Base-by-base conservation (phyloP, 2,797 vertebrate genomes). In the Acomys russatus region DNA sequence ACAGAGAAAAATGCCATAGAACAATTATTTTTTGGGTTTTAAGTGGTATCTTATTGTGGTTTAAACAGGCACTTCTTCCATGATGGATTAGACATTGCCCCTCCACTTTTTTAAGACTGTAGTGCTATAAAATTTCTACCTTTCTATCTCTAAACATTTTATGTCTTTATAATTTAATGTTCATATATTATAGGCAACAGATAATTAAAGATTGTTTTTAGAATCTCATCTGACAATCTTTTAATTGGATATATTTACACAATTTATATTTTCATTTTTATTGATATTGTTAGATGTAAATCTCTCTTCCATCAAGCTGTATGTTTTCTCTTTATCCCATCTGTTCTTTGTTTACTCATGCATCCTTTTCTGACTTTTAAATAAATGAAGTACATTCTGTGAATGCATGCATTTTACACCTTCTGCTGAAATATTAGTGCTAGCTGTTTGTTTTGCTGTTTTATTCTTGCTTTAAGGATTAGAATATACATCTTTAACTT, bases 201-300 rank as follows among this genome's bases (percentile, higher is more conserved):
- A 38, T 90, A 83, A 64, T 97, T 92, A 35, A 44, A 92, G 59
- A 68, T 82, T 79, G 56, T 22, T 78, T 66, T 73, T 63, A 1
- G 61, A 78, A 79, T 87, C 30, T 73, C 86, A 63, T 88, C 64
- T 94, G 68, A 91, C 25, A 25, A 68, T 89, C 14, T 79, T 93
- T 94, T 96, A 86, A 92, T 89, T 90, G 44, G n/a, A 59, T 33
- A 35, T 89, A 91, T 92, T 92, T 92, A 79, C 25, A 84, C 23
- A 15, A 12, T 92, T 92, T 96, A 56, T 71, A 64, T 86, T 94
- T 88, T 90, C 64, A 85, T 70, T 7, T 85, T 94, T 94, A 97
- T 92, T 74, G 33, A 95, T 93, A 51, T 71, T 71, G 38, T 88
- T 95, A 71, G 49, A 49, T 79, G 56, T 89, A 94, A 95, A 89